Base-by-base conservation (phyloP, 1,140 invertebrate species). In the Danaus melanippus region DNA sequence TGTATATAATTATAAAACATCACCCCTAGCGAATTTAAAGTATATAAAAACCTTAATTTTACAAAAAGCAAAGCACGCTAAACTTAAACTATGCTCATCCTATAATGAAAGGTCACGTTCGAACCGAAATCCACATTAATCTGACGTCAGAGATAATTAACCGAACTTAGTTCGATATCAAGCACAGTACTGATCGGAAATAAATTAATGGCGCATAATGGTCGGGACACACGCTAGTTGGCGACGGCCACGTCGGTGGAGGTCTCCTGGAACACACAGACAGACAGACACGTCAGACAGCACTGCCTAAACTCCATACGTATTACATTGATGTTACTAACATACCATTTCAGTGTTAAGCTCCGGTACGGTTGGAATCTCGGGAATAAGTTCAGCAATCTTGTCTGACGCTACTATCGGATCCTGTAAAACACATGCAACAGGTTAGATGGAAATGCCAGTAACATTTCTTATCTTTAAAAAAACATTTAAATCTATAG, bases 21-120 rank as follows among this genome's bases (percentile, higher is more conserved):
- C 77, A 65, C 69, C 71, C 67, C 76, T 86, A 84, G 75, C 72
- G 75, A 83, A 84, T 83, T 69, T 67, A 83, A 79, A 84, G 76
- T 74, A 71, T 78, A 83, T 79, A 84, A 79, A 81, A 81, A 79
- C 84, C 81, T 82, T 86, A 84, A 79, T 79, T 80, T 78, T 78
- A 84, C 74, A 81, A 71, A 32, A 85, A 86, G 83, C 83, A 83
- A 85, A 86, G 83, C 83, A 83, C 80, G 69, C 80, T 84, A 83
- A 86, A 84, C 83, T 86, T 86, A 86, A 73, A 74, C 75, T 80
- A 84, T 75, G 74, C 76, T 82, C 73, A 73, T 76, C 76, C 76
- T 77, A 80, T 79, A 79, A 41, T 51, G 46, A 73, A 79, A 76
- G 70, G 76, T 84, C 74, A 78, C 70, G 62, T 74, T 69, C 69